A percentile compares a stretch with the other conserved stretches of the same genome.
phyloP scores from a whole-genome alignment of 2,113 vertebrate species.

The Coturnix japonica region DNA sequence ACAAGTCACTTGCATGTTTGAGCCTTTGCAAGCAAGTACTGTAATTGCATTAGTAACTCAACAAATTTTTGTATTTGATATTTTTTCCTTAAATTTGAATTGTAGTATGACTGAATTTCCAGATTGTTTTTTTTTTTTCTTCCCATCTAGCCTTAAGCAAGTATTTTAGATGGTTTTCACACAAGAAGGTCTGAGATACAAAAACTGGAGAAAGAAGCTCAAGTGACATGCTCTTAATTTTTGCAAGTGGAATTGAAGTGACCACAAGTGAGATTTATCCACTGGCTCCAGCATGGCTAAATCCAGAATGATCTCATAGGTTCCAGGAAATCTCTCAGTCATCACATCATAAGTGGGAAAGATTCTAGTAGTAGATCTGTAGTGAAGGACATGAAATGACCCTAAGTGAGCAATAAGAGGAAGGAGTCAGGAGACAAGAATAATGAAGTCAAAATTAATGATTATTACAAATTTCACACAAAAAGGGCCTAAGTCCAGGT shows the following conservation, averaged over 20 bases:
- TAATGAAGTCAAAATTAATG: neutral
- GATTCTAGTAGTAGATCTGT: neutral
- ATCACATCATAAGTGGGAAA: neutral
- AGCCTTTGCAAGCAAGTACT: neutral
- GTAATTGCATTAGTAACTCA: neutral
- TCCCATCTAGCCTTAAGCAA: accelerated
- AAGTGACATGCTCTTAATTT: neutral
- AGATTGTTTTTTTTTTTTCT: neutral
- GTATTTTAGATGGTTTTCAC: neutral
- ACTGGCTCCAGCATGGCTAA: neutral
- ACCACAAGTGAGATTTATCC: neutral
- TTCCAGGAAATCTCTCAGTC: neutral
- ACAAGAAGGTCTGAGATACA: neutral
- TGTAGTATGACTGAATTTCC: neutral
- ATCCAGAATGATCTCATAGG: neutral
- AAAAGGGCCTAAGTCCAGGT: neutral
- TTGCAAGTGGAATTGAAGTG: neutral
- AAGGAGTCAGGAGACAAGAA: neutral
- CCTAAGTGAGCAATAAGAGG: neutral
- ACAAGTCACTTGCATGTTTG: neutral
- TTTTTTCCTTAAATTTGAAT: neutral
- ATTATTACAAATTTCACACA: neutral
- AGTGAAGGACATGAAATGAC: neutral
- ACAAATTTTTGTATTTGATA: neutral
- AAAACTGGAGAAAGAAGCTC: neutral